Evolutionary conservation across 2,888 invertebrate genomes (phyloP).

Genomic region (Panopea generosa): DNA sequence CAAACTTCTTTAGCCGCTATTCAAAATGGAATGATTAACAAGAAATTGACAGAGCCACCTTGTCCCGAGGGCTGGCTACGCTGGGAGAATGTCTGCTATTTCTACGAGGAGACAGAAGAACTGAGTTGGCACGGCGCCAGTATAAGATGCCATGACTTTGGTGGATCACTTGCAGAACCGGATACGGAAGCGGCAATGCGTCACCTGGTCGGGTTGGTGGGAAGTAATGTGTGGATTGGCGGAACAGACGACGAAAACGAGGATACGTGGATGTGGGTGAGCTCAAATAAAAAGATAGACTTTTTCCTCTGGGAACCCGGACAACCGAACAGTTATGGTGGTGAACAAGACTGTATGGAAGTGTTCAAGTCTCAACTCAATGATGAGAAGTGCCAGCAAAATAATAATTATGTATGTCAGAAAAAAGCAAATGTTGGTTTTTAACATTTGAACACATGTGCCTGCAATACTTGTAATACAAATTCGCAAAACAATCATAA

Average conservation of each 20-base stretch:
- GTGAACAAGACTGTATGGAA: conserved; percentile 12
- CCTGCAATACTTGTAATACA: background rate
- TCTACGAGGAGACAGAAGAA: conserved; percentile 1
- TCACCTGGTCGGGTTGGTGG: background rate
- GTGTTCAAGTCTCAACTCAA: background rate
- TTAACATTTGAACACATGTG: too few relatives aligned
- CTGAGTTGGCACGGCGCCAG: conserved; percentile 2
- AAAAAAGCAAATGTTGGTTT: background rate
- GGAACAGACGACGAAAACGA: conserved; percentile 3
- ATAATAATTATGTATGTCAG: conserved; percentile 11
- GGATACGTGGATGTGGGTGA: conserved; percentile 8
- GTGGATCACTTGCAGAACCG: conserved; percentile 13
- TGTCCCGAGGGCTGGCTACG: conserved; percentile 8
- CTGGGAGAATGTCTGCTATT: background rate
- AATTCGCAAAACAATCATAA: background rate
- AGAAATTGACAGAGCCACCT: too few relatives aligned
- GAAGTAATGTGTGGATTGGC: conserved; percentile 12
- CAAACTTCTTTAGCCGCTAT: too few relatives aligned
- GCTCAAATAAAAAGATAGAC: background rate
- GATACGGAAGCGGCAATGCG: background rate
- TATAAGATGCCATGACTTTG: background rate
- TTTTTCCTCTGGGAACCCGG: conserved; percentile 2
- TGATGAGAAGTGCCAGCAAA: conserved; percentile 3
- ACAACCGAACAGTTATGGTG: conserved; percentile 9
- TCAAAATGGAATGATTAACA: too few relatives aligned